Conservation (phyloP, 2,113 vertebrate species). For the Cheilinus undulatus region DNA sequence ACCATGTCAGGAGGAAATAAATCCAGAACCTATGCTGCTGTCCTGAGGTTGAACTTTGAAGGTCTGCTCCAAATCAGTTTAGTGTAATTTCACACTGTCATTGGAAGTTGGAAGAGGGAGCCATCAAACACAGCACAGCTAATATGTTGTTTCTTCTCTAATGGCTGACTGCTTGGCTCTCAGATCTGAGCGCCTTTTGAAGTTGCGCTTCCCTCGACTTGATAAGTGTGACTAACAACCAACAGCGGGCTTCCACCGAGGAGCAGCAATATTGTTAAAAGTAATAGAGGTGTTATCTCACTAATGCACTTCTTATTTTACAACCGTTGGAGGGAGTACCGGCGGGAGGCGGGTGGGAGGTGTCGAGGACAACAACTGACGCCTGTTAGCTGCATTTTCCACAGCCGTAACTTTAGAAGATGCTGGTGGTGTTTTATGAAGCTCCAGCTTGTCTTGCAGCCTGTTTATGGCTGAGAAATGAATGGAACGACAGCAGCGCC, state of each 20-base stretch:
- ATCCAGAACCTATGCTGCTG: constrained; percentile 7
- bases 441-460: constrained; percentile 15
- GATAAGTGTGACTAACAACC: constrained; percentile 71
- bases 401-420: constrained; percentile 12
- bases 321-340: constrained; percentile 4
- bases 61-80: constrained; percentile 40
- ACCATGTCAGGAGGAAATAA: constrained; percentile 1
- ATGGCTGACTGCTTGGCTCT: constrained; percentile 54
- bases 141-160: constrained; percentile 65
- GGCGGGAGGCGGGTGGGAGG: neutral
- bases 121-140: constrained; percentile 56
- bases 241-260: constrained; percentile 34
- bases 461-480: constrained; percentile 53
- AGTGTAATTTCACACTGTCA: constrained; percentile 63
- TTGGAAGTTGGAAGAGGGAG: constrained; percentile 42
- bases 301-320: constrained; percentile 70
- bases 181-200: constrained; percentile 58
- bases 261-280: constrained; percentile 64
- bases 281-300: constrained; percentile 72
- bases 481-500: constrained; percentile 46
- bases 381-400: constrained; percentile 32
- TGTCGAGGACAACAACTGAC: constrained; percentile 26
- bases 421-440: constrained; percentile 44
- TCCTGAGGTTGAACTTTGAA: constrained; percentile 56
- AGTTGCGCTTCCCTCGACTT: constrained; percentile 47